These are phyloP conservation scores for Zaprionus tsacasi DNA, from an alignment of 1,140 invertebrate genomes.

Conservation along the genomic window DNA sequence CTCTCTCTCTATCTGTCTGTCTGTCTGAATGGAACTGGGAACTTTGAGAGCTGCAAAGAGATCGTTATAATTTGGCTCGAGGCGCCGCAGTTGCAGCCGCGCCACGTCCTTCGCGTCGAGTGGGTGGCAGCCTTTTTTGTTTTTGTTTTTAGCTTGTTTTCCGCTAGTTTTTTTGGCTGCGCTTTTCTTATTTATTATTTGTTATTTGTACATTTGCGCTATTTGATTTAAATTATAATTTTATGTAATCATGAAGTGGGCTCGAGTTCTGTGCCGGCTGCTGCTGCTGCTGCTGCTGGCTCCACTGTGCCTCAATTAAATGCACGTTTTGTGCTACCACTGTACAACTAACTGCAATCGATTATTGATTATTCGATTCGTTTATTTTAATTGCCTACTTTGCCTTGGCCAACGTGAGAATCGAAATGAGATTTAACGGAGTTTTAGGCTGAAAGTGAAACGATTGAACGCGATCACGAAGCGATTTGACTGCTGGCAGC, in stretches of 20 bases:
- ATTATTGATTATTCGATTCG: conserved; percentile 62
- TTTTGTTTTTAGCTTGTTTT: conserved; percentile 34
- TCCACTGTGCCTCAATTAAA: conserved; percentile 74
- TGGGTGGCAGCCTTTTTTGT: conserved; percentile 62
- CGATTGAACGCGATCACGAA: neutral
- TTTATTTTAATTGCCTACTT: conserved; percentile 75
- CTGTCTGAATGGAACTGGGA: conserved; percentile 38
- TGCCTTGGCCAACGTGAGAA: conserved; percentile 74
- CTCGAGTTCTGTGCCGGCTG: conserved; percentile 20
- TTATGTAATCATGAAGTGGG: conserved; percentile 69
- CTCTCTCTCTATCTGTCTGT: conserved; percentile 15
- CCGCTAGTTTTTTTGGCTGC: conserved; percentile 20
- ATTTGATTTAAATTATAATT: conserved; percentile 83
- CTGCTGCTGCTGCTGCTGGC: conserved; percentile 4
- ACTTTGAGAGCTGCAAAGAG: conserved; percentile 59
- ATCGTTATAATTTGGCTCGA: conserved; percentile 75
- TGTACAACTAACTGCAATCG: conserved; percentile 69
- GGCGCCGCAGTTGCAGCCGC: conserved; percentile 74
- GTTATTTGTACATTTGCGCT: conserved; percentile 55
- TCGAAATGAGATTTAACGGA: conserved; percentile 14
- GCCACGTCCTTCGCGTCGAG: conserved; percentile 74
- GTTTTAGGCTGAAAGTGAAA: conserved; percentile 29
- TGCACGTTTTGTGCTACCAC: conserved; percentile 70
- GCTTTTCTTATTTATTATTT: conserved; percentile 52
- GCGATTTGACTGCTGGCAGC: neutral